Conservation (phyloP, 1,140 invertebrate genomes). For the Prorops nasuta region DNA sequence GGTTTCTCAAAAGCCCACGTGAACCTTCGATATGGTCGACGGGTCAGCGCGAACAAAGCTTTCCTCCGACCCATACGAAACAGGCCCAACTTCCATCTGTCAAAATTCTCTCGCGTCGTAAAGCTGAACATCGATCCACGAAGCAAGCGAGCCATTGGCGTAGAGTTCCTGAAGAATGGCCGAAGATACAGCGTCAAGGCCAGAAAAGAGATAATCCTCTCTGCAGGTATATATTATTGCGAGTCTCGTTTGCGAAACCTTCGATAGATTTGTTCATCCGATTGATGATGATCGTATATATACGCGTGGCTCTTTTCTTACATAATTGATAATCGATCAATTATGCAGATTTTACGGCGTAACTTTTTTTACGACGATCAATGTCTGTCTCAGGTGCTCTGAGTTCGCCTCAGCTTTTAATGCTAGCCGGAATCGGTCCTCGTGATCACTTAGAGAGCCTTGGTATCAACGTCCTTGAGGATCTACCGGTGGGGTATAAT, state of each 20-base stretch:
- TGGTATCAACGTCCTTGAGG: slow-evolving; percentile 59
- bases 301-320: neutral
- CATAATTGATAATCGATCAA: no score
- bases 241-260: neutral
- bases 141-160: slow-evolving; percentile 63
- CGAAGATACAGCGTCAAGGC: slow-evolving; percentile 52
- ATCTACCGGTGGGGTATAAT: slow-evolving; percentile 78
- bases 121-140: slow-evolving; percentile 65
- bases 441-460: slow-evolving; percentile 52
- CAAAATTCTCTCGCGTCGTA: slow-evolving; percentile 65
- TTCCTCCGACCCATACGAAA: slow-evolving; percentile 63
- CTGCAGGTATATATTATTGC: slow-evolving; percentile 42
- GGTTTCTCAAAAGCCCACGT: slow-evolving; percentile 71
- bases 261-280: neutral
- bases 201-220: slow-evolving; percentile 61
- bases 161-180: slow-evolving; percentile 64
- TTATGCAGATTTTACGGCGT: no score
- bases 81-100: slow-evolving; percentile 70
- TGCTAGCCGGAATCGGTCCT: slow-evolving; percentile 63
- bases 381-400: slow-evolving; percentile 44
- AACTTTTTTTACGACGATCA: no score
- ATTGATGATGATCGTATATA: neutral
- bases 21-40: slow-evolving; percentile 65
- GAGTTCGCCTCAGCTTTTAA: slow-evolving; percentile 62
- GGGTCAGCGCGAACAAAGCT: slow-evolving; percentile 71